Percentiles rank a stretch among this genome's conserved stretches.
Conservation (phyloP, 2,888 invertebrate species). For the Lapara coniferarum region DNA sequence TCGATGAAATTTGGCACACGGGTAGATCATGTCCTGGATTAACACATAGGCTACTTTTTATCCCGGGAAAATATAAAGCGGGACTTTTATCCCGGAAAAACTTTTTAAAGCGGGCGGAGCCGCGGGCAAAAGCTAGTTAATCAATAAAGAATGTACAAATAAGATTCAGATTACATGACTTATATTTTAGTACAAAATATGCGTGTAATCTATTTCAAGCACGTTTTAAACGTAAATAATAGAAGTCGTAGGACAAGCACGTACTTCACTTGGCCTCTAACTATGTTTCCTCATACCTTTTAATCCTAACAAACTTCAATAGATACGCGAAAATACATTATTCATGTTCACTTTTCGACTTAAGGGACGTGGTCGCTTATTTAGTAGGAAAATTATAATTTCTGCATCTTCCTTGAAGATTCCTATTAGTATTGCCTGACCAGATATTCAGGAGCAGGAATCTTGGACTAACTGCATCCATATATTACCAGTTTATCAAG, state of each 20-base stretch:
- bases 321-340: conserved; percentile 14
- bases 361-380: neutral
- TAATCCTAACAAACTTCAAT: conserved; percentile 6
- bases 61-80: too few relatives aligned
- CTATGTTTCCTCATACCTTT: conserved; percentile 17
- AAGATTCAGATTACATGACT: neutral
- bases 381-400: neutral
- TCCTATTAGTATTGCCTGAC: too few relatives aligned
- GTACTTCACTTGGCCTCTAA: conserved; percentile 12
- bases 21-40: too few relatives aligned
- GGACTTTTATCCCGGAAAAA: too few relatives aligned
- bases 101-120: too few relatives aligned
- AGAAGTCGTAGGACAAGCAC: conserved; percentile 3
- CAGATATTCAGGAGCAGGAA: too few relatives aligned
- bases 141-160: neutral
- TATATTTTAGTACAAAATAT: neutral
- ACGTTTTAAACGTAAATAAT: conserved; percentile 13
- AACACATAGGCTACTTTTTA: too few relatives aligned
- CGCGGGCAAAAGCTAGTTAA: too few relatives aligned
- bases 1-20: too few relatives aligned
- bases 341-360: conserved; percentile 7
- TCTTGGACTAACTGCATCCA: too few relatives aligned
- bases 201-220: conserved; percentile 4
- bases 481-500: too few relatives aligned
- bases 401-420: neutral